phyloP scores from a whole-genome alignment of 2,113 vertebrate genomes.

The Menura novaehollandiae region DNA sequence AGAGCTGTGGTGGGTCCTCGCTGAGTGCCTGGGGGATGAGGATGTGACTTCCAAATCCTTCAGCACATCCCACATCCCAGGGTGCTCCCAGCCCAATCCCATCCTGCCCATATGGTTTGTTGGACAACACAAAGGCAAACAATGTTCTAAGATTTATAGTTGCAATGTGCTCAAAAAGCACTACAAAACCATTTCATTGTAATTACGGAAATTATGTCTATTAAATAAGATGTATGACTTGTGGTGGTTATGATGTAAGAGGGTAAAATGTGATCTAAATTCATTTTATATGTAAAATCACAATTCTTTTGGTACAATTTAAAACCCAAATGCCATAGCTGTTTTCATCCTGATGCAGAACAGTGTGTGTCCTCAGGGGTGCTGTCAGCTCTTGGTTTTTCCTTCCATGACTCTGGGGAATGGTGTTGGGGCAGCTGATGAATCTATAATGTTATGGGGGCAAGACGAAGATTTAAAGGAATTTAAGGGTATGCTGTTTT shows the following conservation, averaged over 20 bases:
- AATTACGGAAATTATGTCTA: background rate
- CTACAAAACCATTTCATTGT: background rate
- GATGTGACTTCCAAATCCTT: background rate
- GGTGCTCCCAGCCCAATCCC: background rate
- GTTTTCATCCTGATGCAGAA: background rate
- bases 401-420: background rate
- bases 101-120: rapidly evolving
- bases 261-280: background rate
- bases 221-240: rapidly evolving
- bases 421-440: background rate
- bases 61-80: rapidly evolving
- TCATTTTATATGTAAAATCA: background rate
- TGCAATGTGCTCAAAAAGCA: background rate
- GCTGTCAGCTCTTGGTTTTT: background rate
- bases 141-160: background rate
- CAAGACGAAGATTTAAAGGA: background rate
- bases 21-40: background rate
- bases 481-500: background rate
- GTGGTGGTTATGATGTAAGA: background rate
- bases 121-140: rapidly evolving
- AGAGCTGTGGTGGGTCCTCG: background rate
- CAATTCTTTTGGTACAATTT: background rate
- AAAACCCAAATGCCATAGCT: background rate
- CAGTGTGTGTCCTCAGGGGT: background rate
- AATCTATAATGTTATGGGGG: background rate